These are phyloP conservation scores for Pandion haliaetus DNA, from an alignment of 2,113 vertebrate species.

Conservation along the genomic window DNA sequence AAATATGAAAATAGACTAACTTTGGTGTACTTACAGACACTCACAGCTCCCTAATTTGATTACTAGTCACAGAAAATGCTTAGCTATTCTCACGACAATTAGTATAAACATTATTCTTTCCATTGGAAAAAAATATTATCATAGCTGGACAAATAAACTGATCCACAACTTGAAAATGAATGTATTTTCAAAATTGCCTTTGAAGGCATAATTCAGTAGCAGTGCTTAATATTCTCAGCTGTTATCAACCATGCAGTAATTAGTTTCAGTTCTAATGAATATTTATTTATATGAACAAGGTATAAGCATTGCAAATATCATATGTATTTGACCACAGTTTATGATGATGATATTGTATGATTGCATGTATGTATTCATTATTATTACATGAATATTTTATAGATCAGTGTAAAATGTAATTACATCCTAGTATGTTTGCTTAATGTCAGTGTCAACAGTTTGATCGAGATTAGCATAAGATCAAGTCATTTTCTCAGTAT, in stretches of 20 bases:
- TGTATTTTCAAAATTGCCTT: slow-evolving; percentile 20
- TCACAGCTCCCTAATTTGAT: slow-evolving; percentile 12
- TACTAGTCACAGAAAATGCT: slow-evolving; percentile 41
- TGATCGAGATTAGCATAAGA: background rate
- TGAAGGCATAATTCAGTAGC: slow-evolving; percentile 4
- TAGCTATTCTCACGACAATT: slow-evolving; percentile 7
- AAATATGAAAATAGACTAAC: slow-evolving; percentile 59
- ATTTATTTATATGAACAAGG: slow-evolving; percentile 48
- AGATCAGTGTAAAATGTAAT: slow-evolving; percentile 39
- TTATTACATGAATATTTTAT: slow-evolving; percentile 64
- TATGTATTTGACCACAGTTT: slow-evolving; percentile 46
- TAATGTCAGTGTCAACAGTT: slow-evolving; percentile 27
- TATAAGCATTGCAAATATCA: slow-evolving; percentile 50
- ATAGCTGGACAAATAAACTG: slow-evolving; percentile 43
- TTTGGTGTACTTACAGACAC: slow-evolving; percentile 23
- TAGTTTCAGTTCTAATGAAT: slow-evolving; percentile 28
- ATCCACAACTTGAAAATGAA: slow-evolving; percentile 10
- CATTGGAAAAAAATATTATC: slow-evolving; percentile 14
- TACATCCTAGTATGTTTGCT: slow-evolving; percentile 22
- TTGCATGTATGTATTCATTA: slow-evolving; percentile 32
- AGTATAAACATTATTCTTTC: slow-evolving; percentile 40
- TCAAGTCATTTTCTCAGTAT: background rate
- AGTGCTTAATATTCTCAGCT: slow-evolving; percentile 41
- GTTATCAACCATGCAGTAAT: background rate
- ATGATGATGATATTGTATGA: slow-evolving; percentile 44